phyloP scores from a whole-genome alignment of 2,888 invertebrate species.

The Chaetogeoica ovagalla region DNA sequence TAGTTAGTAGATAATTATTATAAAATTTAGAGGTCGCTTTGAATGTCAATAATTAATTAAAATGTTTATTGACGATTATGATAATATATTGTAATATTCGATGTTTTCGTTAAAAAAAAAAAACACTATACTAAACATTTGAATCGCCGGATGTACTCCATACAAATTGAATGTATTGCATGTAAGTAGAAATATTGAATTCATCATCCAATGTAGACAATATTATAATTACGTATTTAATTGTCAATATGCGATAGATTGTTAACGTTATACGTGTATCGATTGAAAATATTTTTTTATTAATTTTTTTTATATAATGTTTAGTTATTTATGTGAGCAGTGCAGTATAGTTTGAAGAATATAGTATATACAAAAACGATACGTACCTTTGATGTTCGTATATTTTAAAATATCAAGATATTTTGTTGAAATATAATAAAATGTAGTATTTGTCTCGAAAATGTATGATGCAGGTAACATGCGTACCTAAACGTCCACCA shows the following conservation, averaged over 20 bases:
- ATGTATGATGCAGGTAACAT: background rate
- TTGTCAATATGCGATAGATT: no score
- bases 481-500: background rate
- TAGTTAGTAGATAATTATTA: background rate
- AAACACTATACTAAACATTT: no score
- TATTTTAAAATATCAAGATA: background rate
- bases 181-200: no score
- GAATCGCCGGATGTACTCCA: no score
- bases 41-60: background rate
- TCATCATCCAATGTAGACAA: no score
- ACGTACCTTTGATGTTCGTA: background rate
- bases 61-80: background rate
- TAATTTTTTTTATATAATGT: no score
- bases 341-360: no score
- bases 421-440: background rate
- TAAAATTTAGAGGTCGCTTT: background rate
- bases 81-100: background rate
- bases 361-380: background rate
- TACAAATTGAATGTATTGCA: no score
- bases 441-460: background rate
- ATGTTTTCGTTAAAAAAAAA: background rate
- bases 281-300: no score
- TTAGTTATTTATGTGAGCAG: no score
- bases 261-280: no score
- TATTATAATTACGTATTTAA: no score